These are phyloP conservation scores for Monodelphis domestica DNA, from an alignment of 2,797 vertebrate genomes.

Conservation along the genomic window DNA sequence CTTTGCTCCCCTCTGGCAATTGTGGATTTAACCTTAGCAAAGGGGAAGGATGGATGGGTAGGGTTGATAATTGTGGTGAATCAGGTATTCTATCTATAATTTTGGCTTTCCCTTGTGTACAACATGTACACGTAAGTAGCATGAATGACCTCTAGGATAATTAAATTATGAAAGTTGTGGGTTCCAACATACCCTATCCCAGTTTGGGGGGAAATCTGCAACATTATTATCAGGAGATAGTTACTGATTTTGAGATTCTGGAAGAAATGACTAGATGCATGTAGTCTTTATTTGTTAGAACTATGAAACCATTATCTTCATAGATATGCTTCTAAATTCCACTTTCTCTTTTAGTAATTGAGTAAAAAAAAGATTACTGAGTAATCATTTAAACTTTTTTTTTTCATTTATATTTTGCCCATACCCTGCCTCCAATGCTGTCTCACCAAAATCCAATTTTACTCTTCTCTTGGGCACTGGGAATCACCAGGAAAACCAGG, in stretches of 20 bases:
- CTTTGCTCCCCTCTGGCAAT: background rate
- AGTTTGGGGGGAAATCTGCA: background rate
- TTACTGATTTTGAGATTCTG: background rate
- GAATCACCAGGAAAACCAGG: background rate
- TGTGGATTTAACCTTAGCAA: background rate
- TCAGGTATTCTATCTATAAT: background rate
- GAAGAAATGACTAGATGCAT: background rate
- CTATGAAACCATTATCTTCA: background rate
- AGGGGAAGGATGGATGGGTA: background rate
- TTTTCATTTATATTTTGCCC: conserved; percentile 16
- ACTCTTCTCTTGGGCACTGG: background rate
- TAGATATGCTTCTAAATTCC: background rate
- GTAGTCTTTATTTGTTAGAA: background rate
- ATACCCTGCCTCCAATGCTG: background rate
- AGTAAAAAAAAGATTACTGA: too few species aligned
- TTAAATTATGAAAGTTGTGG: background rate
- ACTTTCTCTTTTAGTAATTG: conserved; percentile 10
- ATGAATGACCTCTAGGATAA: background rate
- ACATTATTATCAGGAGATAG: background rate
- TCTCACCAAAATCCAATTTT: background rate
- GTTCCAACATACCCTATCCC: background rate
- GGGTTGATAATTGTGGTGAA: background rate
- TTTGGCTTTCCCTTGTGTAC: background rate
- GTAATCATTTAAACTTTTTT: background rate
- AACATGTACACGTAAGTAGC: background rate